These are phyloP conservation scores for Esperia sulphurella DNA, from an alignment of 2,888 invertebrate species.

Conservation along the genomic window DNA sequence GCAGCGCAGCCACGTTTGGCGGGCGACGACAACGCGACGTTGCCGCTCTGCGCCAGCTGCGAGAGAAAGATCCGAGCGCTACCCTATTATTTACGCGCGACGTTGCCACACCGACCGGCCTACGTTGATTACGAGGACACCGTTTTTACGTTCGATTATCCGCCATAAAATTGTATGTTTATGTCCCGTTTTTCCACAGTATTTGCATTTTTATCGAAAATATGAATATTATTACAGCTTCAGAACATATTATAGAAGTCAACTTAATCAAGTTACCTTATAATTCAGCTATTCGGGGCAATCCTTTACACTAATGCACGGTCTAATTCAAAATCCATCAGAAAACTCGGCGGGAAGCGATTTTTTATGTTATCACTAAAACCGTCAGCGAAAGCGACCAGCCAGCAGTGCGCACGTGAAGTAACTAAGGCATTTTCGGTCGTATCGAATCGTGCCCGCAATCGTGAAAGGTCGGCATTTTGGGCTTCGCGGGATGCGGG, in stretches of 20 bases:
- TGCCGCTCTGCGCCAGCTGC: slow-evolving; percentile 76
- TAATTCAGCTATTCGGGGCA: slow-evolving; percentile 21
- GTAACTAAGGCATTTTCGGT: slow-evolving; percentile 78
- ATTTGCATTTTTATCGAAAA: slow-evolving; percentile 23
- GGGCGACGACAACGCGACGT: slow-evolving; percentile 50
- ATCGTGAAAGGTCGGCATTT: slow-evolving; percentile 75
- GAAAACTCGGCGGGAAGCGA: slow-evolving; percentile 19
- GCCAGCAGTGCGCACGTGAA: slow-evolving; percentile 62
- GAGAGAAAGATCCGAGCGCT: slow-evolving; percentile 67
- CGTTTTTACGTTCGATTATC: slow-evolving; percentile 76
- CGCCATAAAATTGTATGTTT: slow-evolving; percentile 53
- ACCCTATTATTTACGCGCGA: slow-evolving; percentile 79
- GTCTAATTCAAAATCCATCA: slow-evolving; percentile 20
- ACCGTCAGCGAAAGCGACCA: slow-evolving; percentile 63
- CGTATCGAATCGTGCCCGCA: slow-evolving; percentile 74
- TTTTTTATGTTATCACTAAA: slow-evolving; percentile 40
- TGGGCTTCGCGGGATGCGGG: slow-evolving; percentile 62
- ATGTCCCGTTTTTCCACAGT: slow-evolving; percentile 30
- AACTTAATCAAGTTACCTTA: slow-evolving; percentile 35
- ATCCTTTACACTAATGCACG: slow-evolving; percentile 21
- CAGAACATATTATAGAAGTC: slow-evolving; percentile 14
- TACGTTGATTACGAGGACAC: slow-evolving; percentile 80
- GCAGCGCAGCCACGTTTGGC: slow-evolving; percentile 45
- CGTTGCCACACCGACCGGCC: slow-evolving; percentile 73
- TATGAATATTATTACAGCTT: slow-evolving; percentile 17